Evolutionary conservation across 2,888 invertebrate species (phyloP), one percentile per base, ranked within the genome.

Genomic region (Melinaea marsaeus): DNA sequence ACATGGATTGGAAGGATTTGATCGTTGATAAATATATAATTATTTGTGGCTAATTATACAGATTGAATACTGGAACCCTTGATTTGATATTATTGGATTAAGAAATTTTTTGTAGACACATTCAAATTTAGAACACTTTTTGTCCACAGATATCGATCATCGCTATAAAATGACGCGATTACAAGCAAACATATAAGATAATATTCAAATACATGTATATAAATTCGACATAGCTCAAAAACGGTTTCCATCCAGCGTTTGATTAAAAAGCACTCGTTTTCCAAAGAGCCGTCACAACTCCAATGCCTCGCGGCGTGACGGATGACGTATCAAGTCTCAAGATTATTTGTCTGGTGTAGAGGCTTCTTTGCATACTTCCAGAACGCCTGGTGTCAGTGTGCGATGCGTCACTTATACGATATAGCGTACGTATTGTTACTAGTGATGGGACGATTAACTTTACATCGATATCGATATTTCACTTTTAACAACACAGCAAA

Each of bases 331-430:
- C 62, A 81, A 85, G 83, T 83, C 84, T 82, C 89, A 90, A 89
- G 84, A 83, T 74, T 71, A 72, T 72, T 77, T 73, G 75, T 79
- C 74, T 76, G 77, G 61, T 60, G 77, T 82, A 79, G 73, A 77
- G 70, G 77, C 86, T 90, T 90, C 90, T 90, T 90, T 90, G 88
- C 90, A 89, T 90, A 90, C 88, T 90, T 90, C 88, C 85, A 86
- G 84, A 83, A 79, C 74, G 81, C 76, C 74, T 77, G 85, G 88
- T 89, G 90, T 88, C 85, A 86, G 90, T 85, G 85, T 79, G 84
- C 83, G 90, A 90, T 90, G 89, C 87, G 88, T 87, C 89, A 85
- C 88, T 83, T 86, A 85, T 86, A 85, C 83, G 81, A 83, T 86
- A 88, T 86, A 83, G 86, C 85, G 82, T 88, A 85, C 85, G 84